phyloP scores from a whole-genome alignment of 2,113 vertebrate genomes.

The Machaerirhynchus nigripectus region DNA sequence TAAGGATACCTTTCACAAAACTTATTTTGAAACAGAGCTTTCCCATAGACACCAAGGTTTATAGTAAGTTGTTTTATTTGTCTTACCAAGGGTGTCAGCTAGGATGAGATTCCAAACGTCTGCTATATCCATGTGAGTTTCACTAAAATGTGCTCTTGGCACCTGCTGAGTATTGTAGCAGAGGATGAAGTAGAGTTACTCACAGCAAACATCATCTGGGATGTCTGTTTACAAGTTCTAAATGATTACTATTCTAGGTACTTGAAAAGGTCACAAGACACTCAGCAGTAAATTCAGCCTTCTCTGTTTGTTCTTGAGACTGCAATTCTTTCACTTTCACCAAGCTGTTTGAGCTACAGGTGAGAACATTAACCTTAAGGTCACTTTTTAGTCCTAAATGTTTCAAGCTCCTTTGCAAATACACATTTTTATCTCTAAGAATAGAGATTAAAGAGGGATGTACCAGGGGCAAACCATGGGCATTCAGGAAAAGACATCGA shows the following conservation, averaged over 20 bases:
- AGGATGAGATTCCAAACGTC: neutral
- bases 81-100: neutral
- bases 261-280: neutral
- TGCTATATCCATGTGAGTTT: neutral
- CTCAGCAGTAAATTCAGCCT: neutral
- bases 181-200: neutral
- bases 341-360: accelerated
- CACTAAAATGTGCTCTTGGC: neutral
- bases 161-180: neutral
- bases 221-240: neutral
- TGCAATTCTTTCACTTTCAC: neutral
- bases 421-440: neutral
- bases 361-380: neutral
- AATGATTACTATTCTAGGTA: neutral
- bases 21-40: neutral
- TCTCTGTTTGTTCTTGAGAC: neutral
- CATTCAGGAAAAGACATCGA: neutral
- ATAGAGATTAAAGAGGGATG: neutral
- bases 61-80: neutral
- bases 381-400: neutral
- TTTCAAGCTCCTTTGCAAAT: neutral
- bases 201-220: neutral
- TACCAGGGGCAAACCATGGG: neutral
- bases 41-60: neutral
- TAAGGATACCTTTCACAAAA: neutral